Conservation (phyloP, 2,888 invertebrate species). For the Zele albiditarsus region DNA sequence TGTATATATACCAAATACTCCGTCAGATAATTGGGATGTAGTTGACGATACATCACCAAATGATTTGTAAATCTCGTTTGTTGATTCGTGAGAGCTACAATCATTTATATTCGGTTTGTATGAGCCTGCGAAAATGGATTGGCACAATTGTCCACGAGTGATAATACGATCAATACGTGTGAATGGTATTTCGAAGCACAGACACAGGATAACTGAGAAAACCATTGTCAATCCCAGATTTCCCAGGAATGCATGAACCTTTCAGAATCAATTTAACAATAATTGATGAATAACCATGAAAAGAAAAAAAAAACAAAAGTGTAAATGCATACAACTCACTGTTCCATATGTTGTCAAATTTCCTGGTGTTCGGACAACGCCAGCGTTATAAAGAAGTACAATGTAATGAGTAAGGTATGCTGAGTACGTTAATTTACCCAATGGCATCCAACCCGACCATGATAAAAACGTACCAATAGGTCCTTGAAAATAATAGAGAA, state of each 20-base stretch:
- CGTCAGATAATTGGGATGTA: slow-evolving; percentile 47
- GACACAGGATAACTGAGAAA: slow-evolving; percentile 56
- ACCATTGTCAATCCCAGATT: slow-evolving; percentile 60
- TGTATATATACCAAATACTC: slow-evolving; percentile 37
- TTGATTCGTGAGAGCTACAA: slow-evolving; percentile 52
- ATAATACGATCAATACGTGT: slow-evolving; percentile 54
- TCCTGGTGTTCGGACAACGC: slow-evolving; percentile 57
- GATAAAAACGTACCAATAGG: slow-evolving; percentile 60
- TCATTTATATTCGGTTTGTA: slow-evolving; percentile 36
- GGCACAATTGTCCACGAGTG: background rate
- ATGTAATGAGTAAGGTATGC: slow-evolving; percentile 68
- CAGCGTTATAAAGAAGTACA: slow-evolving; percentile 60
- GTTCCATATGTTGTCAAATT: slow-evolving; percentile 53
- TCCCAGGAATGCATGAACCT: slow-evolving; percentile 62
- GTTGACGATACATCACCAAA: slow-evolving; percentile 51
- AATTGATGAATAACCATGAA: background rate
- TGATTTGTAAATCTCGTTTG: slow-evolving; percentile 54
- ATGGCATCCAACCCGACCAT: slow-evolving; percentile 64
- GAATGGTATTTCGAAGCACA: slow-evolving; percentile 67
- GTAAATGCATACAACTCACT: slow-evolving; percentile 47
- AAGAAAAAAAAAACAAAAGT: background rate
- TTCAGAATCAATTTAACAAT: background rate
- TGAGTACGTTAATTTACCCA: slow-evolving; percentile 66
- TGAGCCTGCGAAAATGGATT: slow-evolving; percentile 12
- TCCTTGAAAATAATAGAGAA: slow-evolving; percentile 53